phyloP scores from a whole-genome alignment of 2,888 invertebrate genomes.

The Aleiodes testaceus region DNA sequence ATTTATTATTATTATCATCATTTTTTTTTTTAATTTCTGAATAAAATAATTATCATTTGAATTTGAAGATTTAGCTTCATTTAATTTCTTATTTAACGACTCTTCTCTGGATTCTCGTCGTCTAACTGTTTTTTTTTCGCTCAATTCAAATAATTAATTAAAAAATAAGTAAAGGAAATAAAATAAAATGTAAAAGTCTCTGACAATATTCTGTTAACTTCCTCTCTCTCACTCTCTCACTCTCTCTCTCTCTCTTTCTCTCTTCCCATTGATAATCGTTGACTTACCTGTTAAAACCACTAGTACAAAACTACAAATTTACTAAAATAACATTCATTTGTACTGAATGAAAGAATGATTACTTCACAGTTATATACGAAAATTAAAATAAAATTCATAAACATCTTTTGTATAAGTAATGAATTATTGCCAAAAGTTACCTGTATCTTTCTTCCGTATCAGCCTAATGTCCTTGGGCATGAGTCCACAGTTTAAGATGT shows the following conservation, averaged over 20 bases:
- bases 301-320: conserved; percentile 40
- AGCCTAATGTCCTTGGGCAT: conserved; percentile 87
- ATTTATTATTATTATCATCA: conserved; percentile 46
- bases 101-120: conserved; percentile 57
- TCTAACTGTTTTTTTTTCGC: conserved; percentile 31
- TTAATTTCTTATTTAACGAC: conserved; percentile 57
- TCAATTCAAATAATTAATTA: not conserved
- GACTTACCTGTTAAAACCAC: conserved; percentile 43
- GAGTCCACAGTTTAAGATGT: conserved; percentile 83
- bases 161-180: not conserved
- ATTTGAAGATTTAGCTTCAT: conserved; percentile 53
- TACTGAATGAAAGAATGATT: conserved; percentile 4
- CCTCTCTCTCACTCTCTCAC: not conserved
- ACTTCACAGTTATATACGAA: not conserved
- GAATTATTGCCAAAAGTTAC: conserved; percentile 74
- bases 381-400: not conserved
- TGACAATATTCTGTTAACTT: conserved; percentile 35
- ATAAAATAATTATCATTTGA: not conserved
- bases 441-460: conserved; percentile 88
- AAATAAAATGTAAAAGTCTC: conserved; percentile 33
- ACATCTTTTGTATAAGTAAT: not conserved
- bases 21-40: conserved; percentile 12
- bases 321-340: not conserved
- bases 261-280: not conserved
- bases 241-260: not conserved